phyloP scores from a whole-genome alignment of 2,797 vertebrate genomes.

The Leuciscus waleckii region DNA sequence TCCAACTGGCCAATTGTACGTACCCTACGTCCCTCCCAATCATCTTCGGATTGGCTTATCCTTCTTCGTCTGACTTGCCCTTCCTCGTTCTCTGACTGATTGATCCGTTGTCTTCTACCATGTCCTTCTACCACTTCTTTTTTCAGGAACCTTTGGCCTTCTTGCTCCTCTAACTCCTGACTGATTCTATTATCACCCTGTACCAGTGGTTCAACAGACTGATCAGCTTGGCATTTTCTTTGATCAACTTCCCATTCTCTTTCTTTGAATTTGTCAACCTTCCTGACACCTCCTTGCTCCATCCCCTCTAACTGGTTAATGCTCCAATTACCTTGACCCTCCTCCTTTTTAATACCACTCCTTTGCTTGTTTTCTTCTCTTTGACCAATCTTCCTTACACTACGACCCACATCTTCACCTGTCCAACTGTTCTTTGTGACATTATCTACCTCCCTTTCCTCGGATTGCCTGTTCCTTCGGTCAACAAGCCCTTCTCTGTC shows the following conservation, averaged over 20 bases:
- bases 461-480: background rate
- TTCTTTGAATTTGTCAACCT: slow-evolving; percentile 19
- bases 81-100: slow-evolving; percentile 42
- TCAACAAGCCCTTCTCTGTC: slow-evolving; percentile 28
- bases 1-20: slow-evolving; percentile 50
- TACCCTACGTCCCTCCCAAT: slow-evolving; percentile 47
- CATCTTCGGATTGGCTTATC: slow-evolving; percentile 53
- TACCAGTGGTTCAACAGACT: slow-evolving; percentile 62
- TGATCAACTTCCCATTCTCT: slow-evolving; percentile 23
- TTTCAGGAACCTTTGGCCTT: slow-evolving; percentile 3
- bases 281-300: background rate
- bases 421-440: slow-evolving; percentile 9
- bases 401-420: background rate
- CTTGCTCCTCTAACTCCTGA: slow-evolving; percentile 11
- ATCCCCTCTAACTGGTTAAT: background rate
- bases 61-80: slow-evolving; percentile 39
- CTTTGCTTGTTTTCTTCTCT: slow-evolving; percentile 17
- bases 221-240: slow-evolving; percentile 37
- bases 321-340: background rate
- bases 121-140: slow-evolving; percentile 36
- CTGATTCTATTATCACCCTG: slow-evolving; percentile 52
- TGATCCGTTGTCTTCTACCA: slow-evolving; percentile 31
- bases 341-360: slow-evolving; percentile 59
- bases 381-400: slow-evolving; percentile 30
- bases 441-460: slow-evolving; percentile 12